Percentiles rank a stretch among this genome's conserved stretches.
Evolutionary conservation across 2,113 vertebrate genomes (phyloP).

Genomic region (Grammomys dolichurus): DNA sequence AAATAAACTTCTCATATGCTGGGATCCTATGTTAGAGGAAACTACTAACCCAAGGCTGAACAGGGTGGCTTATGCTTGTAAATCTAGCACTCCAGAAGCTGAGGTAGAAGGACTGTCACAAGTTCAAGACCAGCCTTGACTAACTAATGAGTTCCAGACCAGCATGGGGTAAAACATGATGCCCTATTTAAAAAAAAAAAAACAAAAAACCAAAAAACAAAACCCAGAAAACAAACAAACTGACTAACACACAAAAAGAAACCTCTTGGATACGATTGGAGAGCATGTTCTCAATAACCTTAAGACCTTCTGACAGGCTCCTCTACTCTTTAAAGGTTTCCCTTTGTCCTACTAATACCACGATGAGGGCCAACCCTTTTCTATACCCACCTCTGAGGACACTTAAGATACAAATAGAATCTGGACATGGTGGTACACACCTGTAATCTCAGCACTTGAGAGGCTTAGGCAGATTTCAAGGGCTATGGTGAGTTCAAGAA

Average conservation of each 20-base stretch:
- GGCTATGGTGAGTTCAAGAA: not conserved
- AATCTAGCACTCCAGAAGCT: not conserved
- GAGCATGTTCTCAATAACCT: not conserved
- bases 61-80: not conserved
- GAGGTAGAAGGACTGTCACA: not conserved
- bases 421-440: not conserved
- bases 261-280: not conserved
- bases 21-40: not conserved
- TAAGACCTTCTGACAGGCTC: not conserved
- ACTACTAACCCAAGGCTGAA: too few relatives aligned
- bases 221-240: not conserved
- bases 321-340: not conserved
- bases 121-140: not conserved
- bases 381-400: not conserved
- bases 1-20: not conserved
- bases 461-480: not conserved
- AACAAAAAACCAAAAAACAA: too few relatives aligned
- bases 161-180: not conserved
- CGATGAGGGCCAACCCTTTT: not conserved
- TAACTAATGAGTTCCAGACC: not conserved
- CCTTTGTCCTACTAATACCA: not conserved
- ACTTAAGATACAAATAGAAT: not conserved
- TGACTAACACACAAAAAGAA: too few relatives aligned
- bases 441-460: not conserved
- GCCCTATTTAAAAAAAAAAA: not conserved